Evolutionary conservation across 1,140 invertebrate species (phyloP).

Genomic region (Ceratoteleas bidentatus): DNA sequence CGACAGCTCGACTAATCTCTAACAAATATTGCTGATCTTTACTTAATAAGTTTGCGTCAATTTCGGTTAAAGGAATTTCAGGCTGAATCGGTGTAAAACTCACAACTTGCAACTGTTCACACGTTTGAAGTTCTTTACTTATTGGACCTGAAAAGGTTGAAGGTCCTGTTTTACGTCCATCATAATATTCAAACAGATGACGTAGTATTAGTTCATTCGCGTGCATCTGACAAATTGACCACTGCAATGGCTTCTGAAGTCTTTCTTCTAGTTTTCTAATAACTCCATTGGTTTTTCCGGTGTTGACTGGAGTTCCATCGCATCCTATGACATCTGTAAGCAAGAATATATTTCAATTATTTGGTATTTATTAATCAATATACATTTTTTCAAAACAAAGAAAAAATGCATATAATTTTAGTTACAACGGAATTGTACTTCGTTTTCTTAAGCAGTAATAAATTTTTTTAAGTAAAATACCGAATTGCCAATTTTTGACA

Average conservation of each 20-base stretch:
- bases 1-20: background rate
- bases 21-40: constrained; percentile 16
- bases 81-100: background rate
- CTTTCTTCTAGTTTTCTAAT: background rate
- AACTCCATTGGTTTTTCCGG: background rate
- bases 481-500: no score
- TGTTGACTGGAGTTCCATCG: background rate
- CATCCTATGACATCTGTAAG: background rate
- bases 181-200: constrained; percentile 5
- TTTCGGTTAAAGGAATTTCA: background rate
- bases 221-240: background rate
- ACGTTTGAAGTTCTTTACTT: background rate
- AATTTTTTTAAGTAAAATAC: no score
- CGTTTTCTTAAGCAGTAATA: no score
- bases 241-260: background rate
- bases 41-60: background rate
- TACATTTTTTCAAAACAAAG: no score
- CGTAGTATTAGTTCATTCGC: background rate
- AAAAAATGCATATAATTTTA: no score
- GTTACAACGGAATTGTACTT: no score
- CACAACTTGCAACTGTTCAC: constrained; percentile 6
- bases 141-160: constrained; percentile 4
- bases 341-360: background rate
- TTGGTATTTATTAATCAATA: no score
- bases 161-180: constrained; percentile 16